Conservation (phyloP, 1,140 invertebrate species). For the Limonius californicus region DNA sequence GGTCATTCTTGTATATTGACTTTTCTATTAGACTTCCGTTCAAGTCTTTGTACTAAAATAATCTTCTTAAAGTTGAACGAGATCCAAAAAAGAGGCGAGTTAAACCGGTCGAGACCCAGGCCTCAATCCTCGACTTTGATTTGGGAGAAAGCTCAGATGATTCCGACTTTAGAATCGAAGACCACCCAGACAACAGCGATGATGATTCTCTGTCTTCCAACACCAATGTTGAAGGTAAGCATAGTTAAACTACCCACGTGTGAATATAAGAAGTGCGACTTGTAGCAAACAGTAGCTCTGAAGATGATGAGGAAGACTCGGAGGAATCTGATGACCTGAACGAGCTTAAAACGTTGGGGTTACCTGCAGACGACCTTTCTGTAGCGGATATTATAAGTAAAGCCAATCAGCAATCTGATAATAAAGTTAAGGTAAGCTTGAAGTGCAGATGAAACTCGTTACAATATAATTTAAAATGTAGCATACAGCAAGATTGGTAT, state of each 20-base stretch:
- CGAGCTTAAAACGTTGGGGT: slow-evolving; percentile 40
- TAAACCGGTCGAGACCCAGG: slow-evolving; percentile 72
- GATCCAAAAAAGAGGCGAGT: slow-evolving; percentile 82
- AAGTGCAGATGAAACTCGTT: too few relatives aligned
- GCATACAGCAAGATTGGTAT: too few relatives aligned
- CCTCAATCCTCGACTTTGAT: slow-evolving; percentile 78
- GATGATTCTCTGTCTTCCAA: slow-evolving; percentile 59
- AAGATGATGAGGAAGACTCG: slow-evolving; percentile 41
- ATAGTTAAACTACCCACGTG: slow-evolving; percentile 14
- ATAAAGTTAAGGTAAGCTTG: slow-evolving; percentile 39
- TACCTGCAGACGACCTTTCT: slow-evolving; percentile 42
- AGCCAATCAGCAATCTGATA: slow-evolving; percentile 48
- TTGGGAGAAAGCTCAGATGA: slow-evolving; percentile 91
- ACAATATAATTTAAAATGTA: too few relatives aligned
- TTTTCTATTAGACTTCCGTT: too few relatives aligned
- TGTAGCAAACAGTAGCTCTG: slow-evolving; percentile 33
- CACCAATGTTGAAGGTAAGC: slow-evolving; percentile 51
- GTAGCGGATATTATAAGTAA: slow-evolving; percentile 54
- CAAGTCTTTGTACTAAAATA: too few relatives aligned
- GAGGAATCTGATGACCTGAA: slow-evolving; percentile 48
- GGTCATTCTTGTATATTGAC: not conserved
- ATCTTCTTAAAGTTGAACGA: slow-evolving; percentile 66
- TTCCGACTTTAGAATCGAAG: slow-evolving; percentile 90
- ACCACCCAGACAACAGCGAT: slow-evolving; percentile 74
- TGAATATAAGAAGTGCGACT: not conserved